Conservation (phyloP, 2,888 invertebrate genomes). For the Apocheima hispidaria region DNA sequence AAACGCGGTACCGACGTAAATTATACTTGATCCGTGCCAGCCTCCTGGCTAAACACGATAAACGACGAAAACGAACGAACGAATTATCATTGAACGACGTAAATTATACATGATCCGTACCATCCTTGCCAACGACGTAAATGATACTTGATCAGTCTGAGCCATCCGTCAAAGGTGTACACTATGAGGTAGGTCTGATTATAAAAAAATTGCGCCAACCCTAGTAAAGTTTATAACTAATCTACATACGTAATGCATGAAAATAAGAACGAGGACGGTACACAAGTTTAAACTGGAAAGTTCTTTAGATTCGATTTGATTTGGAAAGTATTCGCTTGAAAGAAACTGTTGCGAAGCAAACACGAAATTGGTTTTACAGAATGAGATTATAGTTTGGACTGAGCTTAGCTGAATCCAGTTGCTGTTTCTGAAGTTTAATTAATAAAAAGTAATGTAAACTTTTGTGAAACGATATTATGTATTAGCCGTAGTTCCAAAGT, state of each 20-base stretch:
- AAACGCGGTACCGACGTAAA: too few relatives aligned
- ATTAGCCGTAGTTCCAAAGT: too few relatives aligned
- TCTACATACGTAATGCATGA: slow-evolving; percentile 75
- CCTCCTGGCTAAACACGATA: too few relatives aligned
- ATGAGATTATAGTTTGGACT: slow-evolving; percentile 30
- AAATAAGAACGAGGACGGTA: slow-evolving; percentile 58
- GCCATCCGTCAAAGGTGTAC: too few relatives aligned
- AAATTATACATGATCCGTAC: too few relatives aligned
- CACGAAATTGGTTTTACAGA: slow-evolving; percentile 26
- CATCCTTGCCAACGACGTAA: too few relatives aligned
- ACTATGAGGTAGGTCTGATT: too few relatives aligned
- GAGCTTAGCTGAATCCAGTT: slow-evolving; percentile 10
- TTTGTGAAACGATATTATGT: not conserved
- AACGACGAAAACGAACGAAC: too few relatives aligned
- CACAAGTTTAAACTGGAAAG: slow-evolving; percentile 52
- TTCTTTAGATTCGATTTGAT: slow-evolving; percentile 35
- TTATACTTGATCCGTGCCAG: too few relatives aligned
- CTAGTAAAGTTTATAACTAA: slow-evolving; percentile 63
- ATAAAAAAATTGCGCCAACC: slow-evolving; percentile 4
- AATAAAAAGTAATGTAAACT: slow-evolving; percentile 1
- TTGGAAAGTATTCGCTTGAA: slow-evolving; percentile 34
- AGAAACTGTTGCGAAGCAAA: slow-evolving; percentile 32
- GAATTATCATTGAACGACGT: too few relatives aligned
- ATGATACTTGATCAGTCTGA: too few relatives aligned
- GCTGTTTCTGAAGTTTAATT: slow-evolving; percentile 25